Evolutionary conservation across 2,797 vertebrate species (phyloP).

Genomic region (Tarsius wallacei): DNA sequence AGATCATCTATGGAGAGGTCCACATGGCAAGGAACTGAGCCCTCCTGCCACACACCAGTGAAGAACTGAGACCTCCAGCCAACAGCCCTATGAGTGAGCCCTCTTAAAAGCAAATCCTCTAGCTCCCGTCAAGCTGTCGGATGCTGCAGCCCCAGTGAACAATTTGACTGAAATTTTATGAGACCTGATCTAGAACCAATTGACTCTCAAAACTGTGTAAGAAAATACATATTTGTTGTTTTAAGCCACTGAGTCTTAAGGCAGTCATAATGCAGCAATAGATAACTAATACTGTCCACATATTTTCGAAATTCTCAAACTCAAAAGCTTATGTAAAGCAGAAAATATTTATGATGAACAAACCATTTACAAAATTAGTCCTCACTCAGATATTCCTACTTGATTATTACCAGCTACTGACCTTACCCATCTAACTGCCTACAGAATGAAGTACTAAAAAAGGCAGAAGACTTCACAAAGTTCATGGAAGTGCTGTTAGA

Average conservation of each 20-base stretch:
- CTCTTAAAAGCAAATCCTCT: not conserved
- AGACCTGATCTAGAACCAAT: not conserved
- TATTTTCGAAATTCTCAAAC: not conserved
- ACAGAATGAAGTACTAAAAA: not conserved
- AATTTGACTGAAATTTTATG: not conserved
- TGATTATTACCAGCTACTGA: not conserved
- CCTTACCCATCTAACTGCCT: not conserved
- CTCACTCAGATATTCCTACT: not conserved
- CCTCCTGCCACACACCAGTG: not conserved
- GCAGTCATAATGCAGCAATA: not conserved
- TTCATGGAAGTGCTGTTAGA: not conserved
- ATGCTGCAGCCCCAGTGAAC: not conserved
- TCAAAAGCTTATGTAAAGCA: not conserved
- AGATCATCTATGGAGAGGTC: not conserved
- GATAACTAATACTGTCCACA: not conserved
- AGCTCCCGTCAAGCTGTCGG: not conserved
- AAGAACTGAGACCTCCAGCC: not conserved
- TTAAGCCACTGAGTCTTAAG: not conserved
- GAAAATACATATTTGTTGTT: not conserved
- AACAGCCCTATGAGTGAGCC: not conserved
- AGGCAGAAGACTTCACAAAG: not conserved
- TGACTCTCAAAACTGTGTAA: not conserved
- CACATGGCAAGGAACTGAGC: not conserved
- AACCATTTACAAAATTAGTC: constrained; percentile 7
- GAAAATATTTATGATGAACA: not conserved